Base-by-base conservation (phyloP, 2,797 vertebrate species). In the Geotrypetes seraphini region DNA sequence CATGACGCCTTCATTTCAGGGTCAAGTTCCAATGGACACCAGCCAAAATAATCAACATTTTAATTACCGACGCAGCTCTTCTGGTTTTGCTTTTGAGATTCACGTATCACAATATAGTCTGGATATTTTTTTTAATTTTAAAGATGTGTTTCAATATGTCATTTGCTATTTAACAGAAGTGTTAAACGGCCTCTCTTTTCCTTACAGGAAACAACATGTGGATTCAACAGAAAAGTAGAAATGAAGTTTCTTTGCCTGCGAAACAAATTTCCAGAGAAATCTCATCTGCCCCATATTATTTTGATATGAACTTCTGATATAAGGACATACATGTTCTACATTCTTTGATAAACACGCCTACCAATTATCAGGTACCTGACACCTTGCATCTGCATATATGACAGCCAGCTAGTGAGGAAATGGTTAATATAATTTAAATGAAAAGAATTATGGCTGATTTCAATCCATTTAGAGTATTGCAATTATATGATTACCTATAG, bases 401-500 rank as follows among this genome's bases (percentile, higher is more conserved):
- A 28, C 54, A 37, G 25, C 45, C 7, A 16, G 8, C 16, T n/a
- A n/a, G 23, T 25, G 20, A 46, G 58, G 46, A 69, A 29, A 30
- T 40, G n/a, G 53, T 68, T 76, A 75, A 75, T 37, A 47, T 30
- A 68, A 60, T 60, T 75, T 72, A 61, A 63, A 69, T 65, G 64
- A 63, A 66, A 38, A 60, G 66, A 60, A 60, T 74, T 72, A 66
- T 66, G 61, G 57, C 31, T 78, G 81, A 84, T 80, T 76, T 80
- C 70, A 71, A 69, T 63, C 69, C 54, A 75, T 66, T 82, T 81
- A 73, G 69, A 64, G 59, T 60, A 54, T 68, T 77, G 69, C 74
- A 77, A 80, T 83, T 79, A 72, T 71, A 65, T 78, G 68, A 84
- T 78, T 82, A 84, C 78, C 77, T 84, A 83, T 81, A 83, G 78